Evolutionary conservation across 2,113 vertebrate genomes (phyloP).

Genomic region (Argyrosomus japonicus): DNA sequence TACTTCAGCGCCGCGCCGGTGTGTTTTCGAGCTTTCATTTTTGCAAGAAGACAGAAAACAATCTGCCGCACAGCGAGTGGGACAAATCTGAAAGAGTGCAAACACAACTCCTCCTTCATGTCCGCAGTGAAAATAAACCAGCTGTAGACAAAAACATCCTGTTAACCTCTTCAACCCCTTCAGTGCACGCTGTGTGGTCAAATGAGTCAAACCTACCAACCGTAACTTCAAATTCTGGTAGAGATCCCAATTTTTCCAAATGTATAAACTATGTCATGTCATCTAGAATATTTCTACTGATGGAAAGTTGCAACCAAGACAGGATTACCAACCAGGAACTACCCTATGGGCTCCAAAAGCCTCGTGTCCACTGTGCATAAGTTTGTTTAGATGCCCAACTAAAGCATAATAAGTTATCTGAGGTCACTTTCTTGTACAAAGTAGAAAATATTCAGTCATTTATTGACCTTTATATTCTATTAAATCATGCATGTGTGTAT

Average conservation of each 20-base stretch:
- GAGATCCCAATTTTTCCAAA: not conserved
- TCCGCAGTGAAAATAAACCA: constrained; percentile 3
- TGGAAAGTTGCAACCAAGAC: not conserved
- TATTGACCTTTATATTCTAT: not conserved
- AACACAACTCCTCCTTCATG: constrained; percentile 31
- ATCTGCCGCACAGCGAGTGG: constrained; percentile 20
- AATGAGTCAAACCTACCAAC: not conserved
- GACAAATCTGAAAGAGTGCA: constrained; percentile 16
- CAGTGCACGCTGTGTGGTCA: not conserved
- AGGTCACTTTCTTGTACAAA: not conserved
- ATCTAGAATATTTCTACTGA: not conserved
- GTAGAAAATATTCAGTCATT: not conserved
- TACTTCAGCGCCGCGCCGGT: not conserved
- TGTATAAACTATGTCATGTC: no score
- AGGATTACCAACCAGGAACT: not conserved
- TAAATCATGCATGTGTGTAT: no score
- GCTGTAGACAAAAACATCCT: constrained; percentile 24
- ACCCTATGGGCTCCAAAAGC: not conserved
- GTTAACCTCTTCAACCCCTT: not conserved
- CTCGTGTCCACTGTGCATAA: not conserved
- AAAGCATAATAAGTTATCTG: not conserved
- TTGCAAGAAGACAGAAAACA: constrained; percentile 35
- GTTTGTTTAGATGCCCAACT: no score
- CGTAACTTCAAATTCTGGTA: not conserved
- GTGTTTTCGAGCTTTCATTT: constrained; percentile 28